These are phyloP conservation scores for Microchirus variegatus DNA, from an alignment of 2,797 vertebrate genomes.

Conservation along the genomic window DNA sequence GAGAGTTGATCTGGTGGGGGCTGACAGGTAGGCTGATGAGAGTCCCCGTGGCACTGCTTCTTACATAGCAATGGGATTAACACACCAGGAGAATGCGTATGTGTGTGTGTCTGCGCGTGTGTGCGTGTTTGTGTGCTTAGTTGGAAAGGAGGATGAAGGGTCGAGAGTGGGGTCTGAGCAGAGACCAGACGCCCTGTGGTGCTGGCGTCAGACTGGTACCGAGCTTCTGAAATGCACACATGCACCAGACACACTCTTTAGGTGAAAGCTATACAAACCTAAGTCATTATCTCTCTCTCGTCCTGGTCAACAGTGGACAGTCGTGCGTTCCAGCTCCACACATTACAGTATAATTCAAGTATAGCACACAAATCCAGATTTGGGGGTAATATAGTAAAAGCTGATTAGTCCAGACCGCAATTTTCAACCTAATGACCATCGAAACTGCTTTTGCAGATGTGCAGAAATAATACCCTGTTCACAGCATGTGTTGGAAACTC, in stretches of 20 bases:
- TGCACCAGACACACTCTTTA: constrained; percentile 16
- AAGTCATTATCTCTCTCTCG: constrained; percentile 31
- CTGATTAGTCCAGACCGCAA: constrained; percentile 59
- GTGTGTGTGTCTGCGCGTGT: not conserved
- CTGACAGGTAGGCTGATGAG: constrained; percentile 65
- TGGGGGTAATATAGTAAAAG: constrained; percentile 27
- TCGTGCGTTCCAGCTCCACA: constrained; percentile 37
- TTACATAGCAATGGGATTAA: constrained; percentile 60
- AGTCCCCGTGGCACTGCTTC: constrained; percentile 37
- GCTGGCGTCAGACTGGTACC: constrained; percentile 65
- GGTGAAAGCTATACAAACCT: constrained; percentile 24
- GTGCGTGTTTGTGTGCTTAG: constrained; percentile 10
- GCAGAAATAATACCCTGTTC: constrained; percentile 56
- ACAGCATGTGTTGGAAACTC: constrained; percentile 51
- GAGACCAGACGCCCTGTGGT: constrained; percentile 56
- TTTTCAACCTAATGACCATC: constrained; percentile 46
- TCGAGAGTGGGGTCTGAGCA: constrained; percentile 21
- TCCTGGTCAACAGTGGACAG: constrained; percentile 61
- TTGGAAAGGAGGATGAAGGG: constrained; percentile 13
- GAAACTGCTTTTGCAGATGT: constrained; percentile 66
- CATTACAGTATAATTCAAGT: constrained; percentile 32
- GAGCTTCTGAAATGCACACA: constrained; percentile 17
- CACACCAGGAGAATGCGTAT: constrained; percentile 15
- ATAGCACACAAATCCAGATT: constrained; percentile 59
- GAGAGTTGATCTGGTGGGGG: constrained; percentile 47